Evolutionary conservation across 2,797 vertebrate genomes (phyloP), one percentile per base, ranked within the genome.

Genomic region (Lophius americanus): DNA sequence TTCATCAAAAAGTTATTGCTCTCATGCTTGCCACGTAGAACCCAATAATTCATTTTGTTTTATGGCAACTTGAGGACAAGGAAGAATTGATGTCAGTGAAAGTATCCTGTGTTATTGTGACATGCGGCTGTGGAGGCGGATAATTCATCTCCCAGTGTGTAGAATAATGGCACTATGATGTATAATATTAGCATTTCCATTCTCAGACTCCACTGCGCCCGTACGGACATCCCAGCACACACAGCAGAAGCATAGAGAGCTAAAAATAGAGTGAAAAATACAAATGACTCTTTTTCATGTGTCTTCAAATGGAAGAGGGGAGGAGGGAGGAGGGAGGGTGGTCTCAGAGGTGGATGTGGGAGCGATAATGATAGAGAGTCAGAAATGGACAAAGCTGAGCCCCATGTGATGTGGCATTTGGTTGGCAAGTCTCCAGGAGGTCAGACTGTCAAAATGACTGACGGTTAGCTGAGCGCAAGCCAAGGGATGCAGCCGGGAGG

Each of bases 371-470:
- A 85, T 78, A 78, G 75, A 64, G 54, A 81, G 73, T 63, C 60
- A 41, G 72, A 64, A 32, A 23, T 5, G 41, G 60, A 54, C 3
- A 3, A 66, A 57, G 59, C 60, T 0, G 13, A 63, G 62, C 23
- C 73, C 42, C 32, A 64, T 59, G 75, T 82, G 76, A 71, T 46
- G 58, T 79, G 81, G 73, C 82, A 84, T 89, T 88, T 89, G 74
- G 70, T 70, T 51, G 68, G 67, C 13, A 35, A 71, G 82, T 71
- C 79, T 81, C 43, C 6, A 41, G 76, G 84, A 86, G 81, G 83
- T 89, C 82, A 88, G 79, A 74, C 86, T 87, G 88, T 89, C 84
- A 86, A 72, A 66, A 76, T 73, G 39, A 75, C 78, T 88, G 84
- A 84, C 85, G 76, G 60, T 75, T 77, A 85, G 78, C 69, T 63